Base-by-base conservation (phyloP, 1,140 invertebrate genomes). In the Rhagoletis zephyria region DNA sequence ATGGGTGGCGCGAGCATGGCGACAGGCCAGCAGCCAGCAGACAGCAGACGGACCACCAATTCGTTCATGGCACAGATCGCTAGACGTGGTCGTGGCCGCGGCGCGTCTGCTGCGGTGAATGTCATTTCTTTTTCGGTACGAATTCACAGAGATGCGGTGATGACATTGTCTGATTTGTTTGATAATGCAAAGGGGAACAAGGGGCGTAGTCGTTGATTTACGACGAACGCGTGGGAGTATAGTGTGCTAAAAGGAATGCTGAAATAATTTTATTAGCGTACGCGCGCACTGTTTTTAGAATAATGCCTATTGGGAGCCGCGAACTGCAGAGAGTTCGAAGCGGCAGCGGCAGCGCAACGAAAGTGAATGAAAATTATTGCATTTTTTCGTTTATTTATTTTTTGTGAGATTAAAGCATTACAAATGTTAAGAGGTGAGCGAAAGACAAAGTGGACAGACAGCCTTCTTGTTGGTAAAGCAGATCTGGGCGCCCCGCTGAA, bases 321-420 rank as follows among this genome's bases (percentile, higher is more conserved):
- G 45, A 42, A 30, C 30, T 56, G 51, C 51, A 56, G 48, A 14
- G 74, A 14, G 74, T 56, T 3, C 3, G 74, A 12, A 48, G 48
- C 14, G 51, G 51, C 30, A 30, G 70, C 12, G 45, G 42, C 16
- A 45, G 51, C 5, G 48, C 7, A 0, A 12, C n/a, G 48, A 30
- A 56, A 51, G 74, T 81, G 74, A 81, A 81, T 81, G 74, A 81
- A 81, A 81, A 51, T 81, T 56, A 81, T 81, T 81, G 74, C 74
- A 81, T 81, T 59, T 81, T 48, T 59, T 4, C 3, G 51, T 81
- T 81, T 81, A 81, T 81, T 81, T 81, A 14, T 81, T 81, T 81
- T 81, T 7, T 19, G 19, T 59, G 74, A 51, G 74, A 81, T 81
- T 56, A 81, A 81, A 56, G 74, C 74, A 81, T 81, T 81, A 56